Evolutionary conservation across 1,140 invertebrate genomes (phyloP).

Genomic region (Drosophila pseudoananassae): DNA sequence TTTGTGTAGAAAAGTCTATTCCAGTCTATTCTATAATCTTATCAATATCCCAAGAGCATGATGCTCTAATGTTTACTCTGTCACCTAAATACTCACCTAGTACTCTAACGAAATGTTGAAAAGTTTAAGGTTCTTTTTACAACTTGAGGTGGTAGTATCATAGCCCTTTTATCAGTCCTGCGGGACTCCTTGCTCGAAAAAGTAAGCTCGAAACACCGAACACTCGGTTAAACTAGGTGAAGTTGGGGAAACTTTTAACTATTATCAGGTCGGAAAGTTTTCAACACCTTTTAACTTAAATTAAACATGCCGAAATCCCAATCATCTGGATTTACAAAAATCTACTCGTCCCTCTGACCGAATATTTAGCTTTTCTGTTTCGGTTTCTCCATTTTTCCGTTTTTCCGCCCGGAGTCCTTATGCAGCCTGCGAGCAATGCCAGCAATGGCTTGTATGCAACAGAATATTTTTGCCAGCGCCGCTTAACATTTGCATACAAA

Average conservation of each 20-base stretch:
- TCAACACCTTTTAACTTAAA: constrained; percentile 71
- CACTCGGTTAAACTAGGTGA: constrained; percentile 23
- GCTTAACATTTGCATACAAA: constrained; percentile 77
- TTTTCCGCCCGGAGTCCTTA: constrained; percentile 7
- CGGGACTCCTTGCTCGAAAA: background rate
- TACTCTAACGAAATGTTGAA: background rate
- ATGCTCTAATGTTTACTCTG: background rate
- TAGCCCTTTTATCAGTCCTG: constrained; percentile 18
- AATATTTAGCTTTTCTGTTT: constrained; percentile 1
- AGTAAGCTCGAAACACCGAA: constrained; percentile 18
- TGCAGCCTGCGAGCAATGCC: constrained; percentile 16
- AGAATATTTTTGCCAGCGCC: constrained; percentile 63
- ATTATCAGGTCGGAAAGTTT: constrained; percentile 51
- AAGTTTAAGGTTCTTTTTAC: constrained; percentile 16
- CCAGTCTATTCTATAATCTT: background rate
- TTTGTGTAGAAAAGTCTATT: no score
- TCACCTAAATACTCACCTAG: background rate
- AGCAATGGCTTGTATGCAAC: constrained; percentile 58
- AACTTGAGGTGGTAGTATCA: constrained; percentile 23
- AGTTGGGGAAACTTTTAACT: constrained; percentile 50
- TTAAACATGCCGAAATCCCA: constrained; percentile 64
- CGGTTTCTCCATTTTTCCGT: background rate
- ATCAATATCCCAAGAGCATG: background rate
- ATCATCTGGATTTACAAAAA: constrained; percentile 59
- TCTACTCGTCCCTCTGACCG: background rate